phyloP scores from a whole-genome alignment of 2,888 invertebrate genomes.

The Anagyrus pseudococci region DNA sequence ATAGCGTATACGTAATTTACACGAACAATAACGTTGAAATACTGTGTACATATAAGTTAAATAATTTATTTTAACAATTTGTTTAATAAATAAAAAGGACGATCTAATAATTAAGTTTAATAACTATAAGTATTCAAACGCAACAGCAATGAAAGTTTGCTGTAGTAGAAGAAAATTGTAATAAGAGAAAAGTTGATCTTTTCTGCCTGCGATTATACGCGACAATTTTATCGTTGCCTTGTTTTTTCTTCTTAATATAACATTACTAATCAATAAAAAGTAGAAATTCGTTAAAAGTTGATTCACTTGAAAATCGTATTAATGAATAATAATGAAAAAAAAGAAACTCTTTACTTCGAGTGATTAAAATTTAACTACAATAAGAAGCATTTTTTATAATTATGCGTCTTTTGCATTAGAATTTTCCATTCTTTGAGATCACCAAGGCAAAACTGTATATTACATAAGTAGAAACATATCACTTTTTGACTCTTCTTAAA shows the following conservation, averaged over 20 bases:
- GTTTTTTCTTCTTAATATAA: conserved; percentile 14
- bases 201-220: conserved; percentile 15
- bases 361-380: not conserved
- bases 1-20: too few relatives aligned
- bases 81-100: not conserved
- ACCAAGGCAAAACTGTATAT: not conserved
- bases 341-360: too few relatives aligned
- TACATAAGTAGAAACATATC: conserved; percentile 5
- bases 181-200: conserved; percentile 21
- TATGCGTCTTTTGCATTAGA: not conserved
- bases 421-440: not conserved
- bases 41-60: too few relatives aligned
- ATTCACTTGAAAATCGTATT: too few relatives aligned
- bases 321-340: too few relatives aligned
- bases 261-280: too few relatives aligned
- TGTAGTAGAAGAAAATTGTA: conserved; percentile 11
- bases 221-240: conserved; percentile 4
- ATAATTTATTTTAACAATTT: not conserved
- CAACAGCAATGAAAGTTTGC: conserved; percentile 21
- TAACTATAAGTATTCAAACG: conserved; percentile 14
- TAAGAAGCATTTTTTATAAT: not conserved
- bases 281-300: too few relatives aligned
- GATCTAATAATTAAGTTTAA: not conserved
- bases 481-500: conserved; percentile 11
- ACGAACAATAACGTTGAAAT: too few relatives aligned